phyloP scores from a whole-genome alignment of 1,140 invertebrate genomes.

The Capitella teleta region DNA sequence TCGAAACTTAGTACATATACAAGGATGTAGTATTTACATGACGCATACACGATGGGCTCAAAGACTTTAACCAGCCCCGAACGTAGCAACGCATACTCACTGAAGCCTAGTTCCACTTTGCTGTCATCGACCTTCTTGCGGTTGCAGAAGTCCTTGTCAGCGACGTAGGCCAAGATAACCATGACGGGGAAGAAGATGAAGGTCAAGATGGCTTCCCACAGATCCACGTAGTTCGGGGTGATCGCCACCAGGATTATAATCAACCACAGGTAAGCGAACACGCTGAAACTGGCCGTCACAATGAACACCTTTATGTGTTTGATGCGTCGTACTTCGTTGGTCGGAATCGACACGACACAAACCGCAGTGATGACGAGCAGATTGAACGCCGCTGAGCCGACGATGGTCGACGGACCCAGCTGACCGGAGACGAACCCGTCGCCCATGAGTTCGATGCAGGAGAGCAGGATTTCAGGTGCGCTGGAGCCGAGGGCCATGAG shows the following conservation, averaged over 20 bases:
- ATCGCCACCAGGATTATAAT: slow-evolving; percentile 46
- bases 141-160: slow-evolving; percentile 44
- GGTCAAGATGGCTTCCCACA: slow-evolving; percentile 55
- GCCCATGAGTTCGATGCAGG: slow-evolving; percentile 51
- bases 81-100: too few relatives aligned
- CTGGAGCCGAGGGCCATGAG: slow-evolving; percentile 57
- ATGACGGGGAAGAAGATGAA: slow-evolving; percentile 51
- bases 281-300: slow-evolving; percentile 48
- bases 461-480: slow-evolving; percentile 55
- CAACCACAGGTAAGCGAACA: slow-evolving; percentile 58
- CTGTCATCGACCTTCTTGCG: slow-evolving; percentile 15
- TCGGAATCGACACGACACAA: slow-evolving; percentile 49
- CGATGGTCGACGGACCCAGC: slow-evolving; percentile 55
- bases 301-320: slow-evolving; percentile 49
- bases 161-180: slow-evolving; percentile 42
- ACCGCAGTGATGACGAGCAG: slow-evolving; percentile 50
- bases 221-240: slow-evolving; percentile 46
- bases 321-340: slow-evolving; percentile 45
- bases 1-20: too few relatives aligned
- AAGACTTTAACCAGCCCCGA: too few relatives aligned
- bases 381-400: slow-evolving; percentile 58
- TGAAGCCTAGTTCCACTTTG: slow-evolving; percentile 16
- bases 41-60: too few relatives aligned
- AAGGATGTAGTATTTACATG: too few relatives aligned
- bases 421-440: slow-evolving; percentile 47